These are phyloP conservation scores for Gallinago paraguaiae DNA, from an alignment of 2,113 vertebrate species.

Conservation along the genomic window DNA sequence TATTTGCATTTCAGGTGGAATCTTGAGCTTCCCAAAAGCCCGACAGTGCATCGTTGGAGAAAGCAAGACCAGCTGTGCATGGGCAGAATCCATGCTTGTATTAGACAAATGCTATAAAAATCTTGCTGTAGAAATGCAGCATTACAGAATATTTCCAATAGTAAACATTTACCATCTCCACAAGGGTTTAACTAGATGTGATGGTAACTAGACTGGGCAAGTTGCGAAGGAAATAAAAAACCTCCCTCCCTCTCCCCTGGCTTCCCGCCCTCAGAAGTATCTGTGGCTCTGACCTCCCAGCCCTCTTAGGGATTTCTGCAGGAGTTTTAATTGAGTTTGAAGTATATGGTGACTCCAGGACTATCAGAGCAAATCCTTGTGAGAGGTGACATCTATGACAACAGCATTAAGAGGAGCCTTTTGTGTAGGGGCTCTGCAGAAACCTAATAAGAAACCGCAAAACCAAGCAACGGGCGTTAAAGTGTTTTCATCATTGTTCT, in stretches of 20 bases:
- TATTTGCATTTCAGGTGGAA: constrained; percentile 15
- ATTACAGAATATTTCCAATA: background rate
- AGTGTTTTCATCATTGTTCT: background rate
- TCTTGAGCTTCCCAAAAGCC: background rate
- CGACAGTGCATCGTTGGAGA: background rate
- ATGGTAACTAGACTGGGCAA: background rate
- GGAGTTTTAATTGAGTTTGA: background rate
- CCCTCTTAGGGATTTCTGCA: background rate
- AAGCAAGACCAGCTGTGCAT: background rate
- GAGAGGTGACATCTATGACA: background rate
- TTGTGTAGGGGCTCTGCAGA: background rate
- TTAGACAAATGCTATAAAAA: background rate
- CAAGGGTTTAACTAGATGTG: background rate
- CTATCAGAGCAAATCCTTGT: background rate
- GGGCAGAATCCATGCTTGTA: background rate
- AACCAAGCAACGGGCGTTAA: rapidly evolving
- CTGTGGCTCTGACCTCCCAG: background rate
- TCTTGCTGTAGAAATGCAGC: background rate
- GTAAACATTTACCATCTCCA: background rate
- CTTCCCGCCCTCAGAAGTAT: background rate
- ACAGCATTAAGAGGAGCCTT: background rate
- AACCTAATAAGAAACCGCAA: background rate
- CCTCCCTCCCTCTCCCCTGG: background rate
- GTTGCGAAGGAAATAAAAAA: background rate
- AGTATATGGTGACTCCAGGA: background rate